Evolutionary conservation across 2,888 invertebrate species (phyloP).

Genomic region (Dicyrtoma fusca): DNA sequence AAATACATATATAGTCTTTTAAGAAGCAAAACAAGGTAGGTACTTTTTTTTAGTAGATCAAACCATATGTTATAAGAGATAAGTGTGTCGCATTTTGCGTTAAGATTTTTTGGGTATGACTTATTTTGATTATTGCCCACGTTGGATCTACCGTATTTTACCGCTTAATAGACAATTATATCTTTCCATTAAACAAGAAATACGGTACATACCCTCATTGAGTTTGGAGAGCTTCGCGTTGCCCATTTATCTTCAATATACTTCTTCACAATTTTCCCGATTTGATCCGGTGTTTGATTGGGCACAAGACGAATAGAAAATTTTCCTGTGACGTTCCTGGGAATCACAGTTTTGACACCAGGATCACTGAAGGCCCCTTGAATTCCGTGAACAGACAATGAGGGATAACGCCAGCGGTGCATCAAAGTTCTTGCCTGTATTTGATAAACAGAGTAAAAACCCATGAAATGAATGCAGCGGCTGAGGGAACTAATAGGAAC

Average conservation of each 20-base stretch:
- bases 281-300: conserved; percentile 77
- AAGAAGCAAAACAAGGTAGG: too few species aligned
- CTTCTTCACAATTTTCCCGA: conserved; percentile 77
- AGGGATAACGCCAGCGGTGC: conserved; percentile 95
- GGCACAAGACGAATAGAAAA: conserved; percentile 97
- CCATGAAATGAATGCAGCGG: too few species aligned
- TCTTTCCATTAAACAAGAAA: too few species aligned
- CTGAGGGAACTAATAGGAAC: too few species aligned
- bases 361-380: conserved; percentile 66
- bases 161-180: too few species aligned
- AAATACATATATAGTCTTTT: too few species aligned
- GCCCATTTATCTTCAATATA: conserved; percentile 78
- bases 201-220: conserved; percentile 68
- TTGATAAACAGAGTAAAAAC: too few species aligned
- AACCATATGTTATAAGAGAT: too few species aligned
- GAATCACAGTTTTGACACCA: conserved; percentile 69
- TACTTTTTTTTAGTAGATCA: too few species aligned
- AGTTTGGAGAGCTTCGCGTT: conserved; percentile 81
- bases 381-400: conserved; percentile 92
- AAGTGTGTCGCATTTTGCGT: too few species aligned
- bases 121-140: neutral
- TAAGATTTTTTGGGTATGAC: too few species aligned
- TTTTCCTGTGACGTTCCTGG: conserved; percentile 90
- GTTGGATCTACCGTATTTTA: too few species aligned
- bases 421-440: conserved; percentile 74